These are phyloP conservation scores for Ceratosolen fusciceps DNA, from an alignment of 1,140 invertebrate species.

Conservation along the genomic window DNA sequence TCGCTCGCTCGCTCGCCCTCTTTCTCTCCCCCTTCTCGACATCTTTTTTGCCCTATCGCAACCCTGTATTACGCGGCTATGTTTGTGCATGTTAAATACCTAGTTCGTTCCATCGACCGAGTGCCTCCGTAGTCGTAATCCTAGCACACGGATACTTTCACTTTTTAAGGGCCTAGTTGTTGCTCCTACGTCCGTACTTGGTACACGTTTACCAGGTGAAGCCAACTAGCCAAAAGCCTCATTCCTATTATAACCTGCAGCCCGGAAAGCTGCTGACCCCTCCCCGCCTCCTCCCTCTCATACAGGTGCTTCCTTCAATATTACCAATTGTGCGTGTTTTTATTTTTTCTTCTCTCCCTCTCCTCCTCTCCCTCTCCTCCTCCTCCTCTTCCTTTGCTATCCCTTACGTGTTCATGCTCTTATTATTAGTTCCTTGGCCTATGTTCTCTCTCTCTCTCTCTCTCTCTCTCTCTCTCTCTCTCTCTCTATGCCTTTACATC, in stretches of 20 bases:
- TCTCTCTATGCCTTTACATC: neutral
- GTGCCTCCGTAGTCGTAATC: neutral
- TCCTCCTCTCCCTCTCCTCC: neutral
- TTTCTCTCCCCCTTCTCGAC: too few relatives aligned
- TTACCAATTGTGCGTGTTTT: neutral
- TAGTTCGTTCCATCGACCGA: neutral
- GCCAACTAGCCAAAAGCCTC: neutral
- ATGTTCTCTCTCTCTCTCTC: too few relatives aligned
- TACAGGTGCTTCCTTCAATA: constrained; percentile 28
- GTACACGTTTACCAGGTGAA: neutral
- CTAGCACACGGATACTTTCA: neutral
- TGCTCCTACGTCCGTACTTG: too few relatives aligned
- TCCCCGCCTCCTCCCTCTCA: too few relatives aligned
- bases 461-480: too few relatives aligned
- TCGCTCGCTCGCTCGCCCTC: too few relatives aligned
- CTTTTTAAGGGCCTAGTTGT: constrained; percentile 9
- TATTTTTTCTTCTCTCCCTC: neutral
- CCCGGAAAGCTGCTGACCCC: neutral
- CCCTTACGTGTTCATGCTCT: too few relatives aligned
- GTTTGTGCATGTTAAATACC: constrained; percentile 30
- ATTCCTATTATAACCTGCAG: constrained; percentile 7
- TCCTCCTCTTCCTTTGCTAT: neutral
- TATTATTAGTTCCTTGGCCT: too few relatives aligned
- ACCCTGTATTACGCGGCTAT: constrained; percentile 7
- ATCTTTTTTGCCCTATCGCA: too few relatives aligned